A percentile compares a stretch with the other conserved stretches of the same genome.
Conservation (phyloP, 2,797 vertebrate genomes). For the Gambelia wislizenii region DNA sequence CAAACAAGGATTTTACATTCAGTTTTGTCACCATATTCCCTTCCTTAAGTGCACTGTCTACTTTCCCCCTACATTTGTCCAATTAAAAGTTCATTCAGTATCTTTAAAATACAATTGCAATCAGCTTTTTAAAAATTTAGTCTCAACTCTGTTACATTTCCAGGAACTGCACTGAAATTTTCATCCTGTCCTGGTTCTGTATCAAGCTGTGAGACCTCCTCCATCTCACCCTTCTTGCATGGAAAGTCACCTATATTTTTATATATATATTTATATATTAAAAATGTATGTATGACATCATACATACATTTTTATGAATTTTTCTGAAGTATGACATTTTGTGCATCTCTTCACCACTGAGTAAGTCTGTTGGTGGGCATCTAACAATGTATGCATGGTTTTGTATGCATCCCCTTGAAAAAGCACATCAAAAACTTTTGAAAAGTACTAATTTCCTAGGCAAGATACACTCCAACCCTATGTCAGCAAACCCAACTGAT, state of each 20-base stretch:
- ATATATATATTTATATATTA: too few species aligned
- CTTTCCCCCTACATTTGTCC: not conserved
- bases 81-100: not conserved
- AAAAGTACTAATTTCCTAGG: not conserved
- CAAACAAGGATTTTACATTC: not conserved
- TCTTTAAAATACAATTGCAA: not conserved
- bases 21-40: not conserved
- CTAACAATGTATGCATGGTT: not conserved
- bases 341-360: not conserved
- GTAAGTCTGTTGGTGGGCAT: not conserved
- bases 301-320: not conserved
- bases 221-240: too few species aligned
- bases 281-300: too few species aligned
- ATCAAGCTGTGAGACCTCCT: not conserved
- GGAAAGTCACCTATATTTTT: too few species aligned
- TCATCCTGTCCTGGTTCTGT: not conserved
- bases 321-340: not conserved
- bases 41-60: not conserved
- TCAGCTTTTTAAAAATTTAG: not conserved
- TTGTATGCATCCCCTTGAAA: not conserved
- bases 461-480: not conserved
- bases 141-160: not conserved
- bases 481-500: too few species aligned
- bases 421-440: not conserved
- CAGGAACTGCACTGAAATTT: not conserved